Percentiles rank a stretch among this genome's conserved stretches.
Conservation (phyloP, 1,140 invertebrate genomes). For the Gryon sp. region DNA sequence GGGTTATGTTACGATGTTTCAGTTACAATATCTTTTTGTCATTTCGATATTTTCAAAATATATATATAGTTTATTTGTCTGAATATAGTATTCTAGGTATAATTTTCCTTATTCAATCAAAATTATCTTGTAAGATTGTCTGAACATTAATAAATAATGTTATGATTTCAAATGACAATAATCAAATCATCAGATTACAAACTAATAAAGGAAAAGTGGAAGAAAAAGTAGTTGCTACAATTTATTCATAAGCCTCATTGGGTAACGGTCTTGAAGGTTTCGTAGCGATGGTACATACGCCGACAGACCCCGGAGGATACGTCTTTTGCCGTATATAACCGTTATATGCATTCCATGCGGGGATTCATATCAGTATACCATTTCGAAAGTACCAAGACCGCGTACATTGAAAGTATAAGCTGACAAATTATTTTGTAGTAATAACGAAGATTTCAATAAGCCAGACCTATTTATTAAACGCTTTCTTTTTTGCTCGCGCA, state of each 20-base stretch:
- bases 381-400: constrained; percentile 59
- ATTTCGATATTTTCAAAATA: too few relatives aligned
- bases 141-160: too few relatives aligned
- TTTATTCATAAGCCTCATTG: constrained; percentile 61
- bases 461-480: constrained; percentile 34
- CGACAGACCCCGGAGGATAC: constrained; percentile 56
- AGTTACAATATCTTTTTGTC: constrained; percentile 7
- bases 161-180: too few relatives aligned
- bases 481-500: too few relatives aligned
- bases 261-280: constrained; percentile 61
- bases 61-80: too few relatives aligned
- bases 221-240: constrained; percentile 51
- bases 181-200: too few relatives aligned
- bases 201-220: constrained; percentile 30
- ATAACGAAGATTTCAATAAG: constrained; percentile 56
- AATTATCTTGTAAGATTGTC: too few relatives aligned
- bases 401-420: constrained; percentile 53
- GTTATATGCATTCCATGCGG: constrained; percentile 63
- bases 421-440: constrained; percentile 53
- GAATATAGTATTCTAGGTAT: too few relatives aligned
- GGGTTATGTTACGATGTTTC: too few relatives aligned
- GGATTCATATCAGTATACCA: constrained; percentile 65
- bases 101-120: too few relatives aligned
- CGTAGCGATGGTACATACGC: constrained; percentile 29
- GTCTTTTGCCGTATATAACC: constrained; percentile 55